phyloP scores from a whole-genome alignment of 1,140 invertebrate species.

The Tachypleus tridentatus region DNA sequence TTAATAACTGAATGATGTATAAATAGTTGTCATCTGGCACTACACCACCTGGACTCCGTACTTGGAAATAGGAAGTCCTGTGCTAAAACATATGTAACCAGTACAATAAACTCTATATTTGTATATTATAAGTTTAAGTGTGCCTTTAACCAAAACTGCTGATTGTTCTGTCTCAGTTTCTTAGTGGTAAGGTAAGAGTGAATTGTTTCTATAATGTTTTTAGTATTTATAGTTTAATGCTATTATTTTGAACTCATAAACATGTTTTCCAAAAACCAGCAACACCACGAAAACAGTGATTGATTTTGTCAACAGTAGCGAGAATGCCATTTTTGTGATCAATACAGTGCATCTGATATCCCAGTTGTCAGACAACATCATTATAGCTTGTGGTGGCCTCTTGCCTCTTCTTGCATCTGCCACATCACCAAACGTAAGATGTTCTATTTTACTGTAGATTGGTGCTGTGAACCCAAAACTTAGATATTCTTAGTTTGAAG shows the following conservation, averaged over 20 bases:
- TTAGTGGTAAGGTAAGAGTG: too few relatives aligned
- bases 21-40: too few relatives aligned
- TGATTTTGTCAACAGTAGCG: conserved; percentile 94
- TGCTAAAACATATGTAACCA: too few relatives aligned
- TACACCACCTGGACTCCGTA: too few relatives aligned
- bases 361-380: conserved; percentile 95
- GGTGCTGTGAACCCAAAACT: not conserved
- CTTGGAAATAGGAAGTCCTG: too few relatives aligned
- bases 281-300: conserved; percentile 93
- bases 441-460: not conserved
- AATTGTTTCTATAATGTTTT: too few relatives aligned
- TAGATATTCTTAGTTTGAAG: not conserved
- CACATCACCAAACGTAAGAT: conserved; percentile 90
- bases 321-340: conserved; percentile 97
- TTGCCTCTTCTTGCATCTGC: conserved; percentile 92
- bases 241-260: conserved; percentile 18
- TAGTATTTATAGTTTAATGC: conserved; percentile 14
- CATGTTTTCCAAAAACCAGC: conserved; percentile 37
- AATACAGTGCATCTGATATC: conserved; percentile 99
- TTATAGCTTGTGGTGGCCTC: conserved; percentile 96
- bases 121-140: too few relatives aligned
- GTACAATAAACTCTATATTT: too few relatives aligned
- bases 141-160: too few relatives aligned
- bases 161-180: too few relatives aligned
- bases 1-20: too few relatives aligned